Conservation (phyloP, 2,113 vertebrate genomes). For the Corapipo altera region DNA sequence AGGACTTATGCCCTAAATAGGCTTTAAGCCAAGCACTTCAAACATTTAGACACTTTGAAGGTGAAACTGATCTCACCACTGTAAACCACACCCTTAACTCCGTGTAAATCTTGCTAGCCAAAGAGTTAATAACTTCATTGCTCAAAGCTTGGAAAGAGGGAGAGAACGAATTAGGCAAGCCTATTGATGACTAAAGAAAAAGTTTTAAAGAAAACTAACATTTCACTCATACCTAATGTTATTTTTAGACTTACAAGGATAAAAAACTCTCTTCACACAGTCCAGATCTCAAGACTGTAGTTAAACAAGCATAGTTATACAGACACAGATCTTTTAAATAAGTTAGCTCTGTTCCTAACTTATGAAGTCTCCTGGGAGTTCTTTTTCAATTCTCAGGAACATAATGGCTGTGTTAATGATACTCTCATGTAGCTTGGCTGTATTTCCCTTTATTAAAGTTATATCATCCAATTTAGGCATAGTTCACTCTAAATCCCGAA, state of each 20-base stretch:
- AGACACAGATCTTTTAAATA: conserved; percentile 1
- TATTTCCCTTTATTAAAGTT: conserved; percentile 19
- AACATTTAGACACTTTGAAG: not conserved
- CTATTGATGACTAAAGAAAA: not conserved
- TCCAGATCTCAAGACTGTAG: not conserved
- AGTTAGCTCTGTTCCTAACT: not conserved
- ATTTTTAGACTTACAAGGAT: not conserved
- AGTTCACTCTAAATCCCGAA: not conserved
- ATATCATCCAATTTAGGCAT: not conserved
- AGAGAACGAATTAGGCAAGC: not conserved
- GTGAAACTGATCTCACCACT: not conserved
- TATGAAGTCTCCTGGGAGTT: conserved; percentile 8
- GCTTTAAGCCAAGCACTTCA: not conserved
- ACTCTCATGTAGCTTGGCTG: conserved; percentile 33
- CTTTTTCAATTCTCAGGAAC: conserved; percentile 4
- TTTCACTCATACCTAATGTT: not conserved
- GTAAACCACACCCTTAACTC: not conserved
- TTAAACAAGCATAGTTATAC: not conserved
- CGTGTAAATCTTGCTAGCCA: not conserved
- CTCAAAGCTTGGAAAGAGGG: not conserved
- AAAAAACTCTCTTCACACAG: not conserved
- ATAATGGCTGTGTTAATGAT: conserved; percentile 25
- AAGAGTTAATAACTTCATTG: not conserved
- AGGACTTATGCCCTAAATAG: not conserved
- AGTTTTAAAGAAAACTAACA: not conserved